Base-by-base conservation (phyloP, 2,797 vertebrate genomes). In the Smutsia temminckii region DNA sequence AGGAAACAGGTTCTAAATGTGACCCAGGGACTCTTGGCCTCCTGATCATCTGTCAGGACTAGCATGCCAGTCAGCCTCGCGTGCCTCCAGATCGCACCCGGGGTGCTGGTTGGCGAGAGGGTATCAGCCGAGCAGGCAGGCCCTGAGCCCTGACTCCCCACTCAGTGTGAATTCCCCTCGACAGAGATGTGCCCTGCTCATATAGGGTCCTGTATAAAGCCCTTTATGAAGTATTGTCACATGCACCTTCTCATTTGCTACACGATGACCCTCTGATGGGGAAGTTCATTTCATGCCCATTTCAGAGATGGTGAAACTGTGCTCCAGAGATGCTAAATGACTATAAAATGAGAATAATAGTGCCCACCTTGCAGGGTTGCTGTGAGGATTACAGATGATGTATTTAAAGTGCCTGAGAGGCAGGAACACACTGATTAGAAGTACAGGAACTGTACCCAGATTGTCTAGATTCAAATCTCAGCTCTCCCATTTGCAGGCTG, bases 251-350 rank as follows among this genome's bases (percentile, higher is more conserved):
- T 93, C 42, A 25, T 55, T 3, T 42, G 25, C 69, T 68, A 9
- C 68, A n/a, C 69, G 20, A 4, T 13, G 37, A 55, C 49, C 16
- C 2, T 66, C 63, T 4, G 2, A 75, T 0, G 55, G 51, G 27
- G 3, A 13, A 7, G 32, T 71, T 57, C 10, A 4, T 79, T 57
- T 72, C 51, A 7, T 8, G 11, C 21, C 71, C 20, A 11, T 91
- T 87, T 90, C 81, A 83, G 68, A 95, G 72, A 53, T 53, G 14
- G 51, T 59, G 37, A 88, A 69, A 46, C 78, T 42, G 61, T 63
- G 40, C 1, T 29, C 71, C 68, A 42, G 29, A 66, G 12, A 25
- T 71, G 57, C 51, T 6, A 68, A 64, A 23, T 86, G 63, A 49
- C 55, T 68, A 2, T 69, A 69, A 89, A 69, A 68, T 25, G 11